Evolutionary conservation across 2,888 invertebrate species (phyloP).

Genomic region (Acrobasis repandana): DNA sequence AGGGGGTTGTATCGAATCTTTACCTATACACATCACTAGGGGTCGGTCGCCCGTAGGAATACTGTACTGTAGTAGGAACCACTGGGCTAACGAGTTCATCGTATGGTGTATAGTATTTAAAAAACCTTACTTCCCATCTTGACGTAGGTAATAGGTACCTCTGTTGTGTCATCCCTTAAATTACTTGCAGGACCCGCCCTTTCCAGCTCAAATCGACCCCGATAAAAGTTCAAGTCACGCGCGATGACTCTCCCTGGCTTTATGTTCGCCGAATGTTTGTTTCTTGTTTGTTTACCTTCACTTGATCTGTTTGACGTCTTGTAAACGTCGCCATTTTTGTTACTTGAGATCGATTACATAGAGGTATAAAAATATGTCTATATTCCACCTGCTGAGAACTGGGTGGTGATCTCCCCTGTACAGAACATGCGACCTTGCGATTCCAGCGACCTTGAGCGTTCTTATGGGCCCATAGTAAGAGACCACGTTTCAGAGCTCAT

Average conservation of each 20-base stretch:
- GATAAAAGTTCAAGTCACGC: conserved; percentile 58
- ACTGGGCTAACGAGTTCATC: too few species aligned
- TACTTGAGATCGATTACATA: background rate
- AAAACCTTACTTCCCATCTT: background rate
- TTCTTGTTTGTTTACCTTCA: conserved; percentile 34
- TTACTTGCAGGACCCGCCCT: conserved; percentile 29
- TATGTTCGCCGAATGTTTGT: conserved; percentile 1
- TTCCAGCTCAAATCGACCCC: conserved; percentile 32
- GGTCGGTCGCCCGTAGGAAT: too few species aligned
- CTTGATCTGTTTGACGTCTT: conserved; percentile 43
- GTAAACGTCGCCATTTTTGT: conserved; percentile 33
- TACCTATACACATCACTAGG: too few species aligned
- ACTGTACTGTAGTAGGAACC: too few species aligned
- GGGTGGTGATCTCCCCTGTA: too few species aligned
- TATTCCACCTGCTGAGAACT: too few species aligned
- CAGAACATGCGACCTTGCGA: too few species aligned
- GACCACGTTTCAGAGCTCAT: too few species aligned
- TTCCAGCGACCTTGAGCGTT: too few species aligned
- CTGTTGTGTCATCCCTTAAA: conserved; percentile 28
- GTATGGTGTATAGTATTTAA: background rate
- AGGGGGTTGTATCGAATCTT: too few species aligned
- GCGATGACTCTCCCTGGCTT: conserved; percentile 33
- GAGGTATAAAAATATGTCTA: background rate
- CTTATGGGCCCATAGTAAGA: too few species aligned
- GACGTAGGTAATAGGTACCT: background rate